Evolutionary conservation across 2,888 invertebrate species (phyloP).

Genomic region (Hemicrepidius hirtus): DNA sequence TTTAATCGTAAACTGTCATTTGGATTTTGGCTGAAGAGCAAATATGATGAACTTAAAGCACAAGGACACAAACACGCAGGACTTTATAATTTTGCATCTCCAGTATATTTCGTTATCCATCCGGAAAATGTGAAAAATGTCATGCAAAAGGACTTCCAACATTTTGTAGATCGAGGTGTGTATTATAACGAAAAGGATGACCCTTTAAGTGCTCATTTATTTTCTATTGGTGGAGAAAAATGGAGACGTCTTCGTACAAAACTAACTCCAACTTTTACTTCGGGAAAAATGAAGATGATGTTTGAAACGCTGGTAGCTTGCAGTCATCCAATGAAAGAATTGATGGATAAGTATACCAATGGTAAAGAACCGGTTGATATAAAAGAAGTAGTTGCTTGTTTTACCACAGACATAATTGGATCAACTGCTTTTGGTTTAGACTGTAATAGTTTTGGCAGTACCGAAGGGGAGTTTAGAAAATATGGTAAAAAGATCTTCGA

Average conservation of each 20-base stretch:
- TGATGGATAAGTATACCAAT: conserved; percentile 28
- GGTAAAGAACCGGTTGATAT: conserved; percentile 46
- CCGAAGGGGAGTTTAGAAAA: conserved; percentile 72
- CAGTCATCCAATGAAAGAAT: conserved; percentile 33
- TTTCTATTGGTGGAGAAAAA: conserved; percentile 67
- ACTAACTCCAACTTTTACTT: conserved; percentile 55
- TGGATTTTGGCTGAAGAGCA: background rate
- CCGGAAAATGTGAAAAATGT: conserved; percentile 70
- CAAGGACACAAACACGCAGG: conserved; percentile 20
- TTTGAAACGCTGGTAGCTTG: conserved; percentile 49
- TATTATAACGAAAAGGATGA: conserved; percentile 68
- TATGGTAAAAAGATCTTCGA: conserved; percentile 54
- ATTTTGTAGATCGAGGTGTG: conserved; percentile 71
- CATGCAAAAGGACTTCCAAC: conserved; percentile 70
- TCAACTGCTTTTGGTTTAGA: conserved; percentile 77
- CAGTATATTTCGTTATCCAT: conserved; percentile 57
- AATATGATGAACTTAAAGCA: background rate
- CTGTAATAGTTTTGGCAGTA: conserved; percentile 74
- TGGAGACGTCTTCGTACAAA: conserved; percentile 71
- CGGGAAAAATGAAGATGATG: conserved; percentile 57
- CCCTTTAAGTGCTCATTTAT: conserved; percentile 67
- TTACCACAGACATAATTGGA: conserved; percentile 76
- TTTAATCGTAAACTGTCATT: background rate
- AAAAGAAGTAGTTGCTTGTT: conserved; percentile 73
- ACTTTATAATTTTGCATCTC: background rate